Evolutionary conservation across 2,888 invertebrate species (phyloP).

Genomic region (Drosophila hamatofila): DNA sequence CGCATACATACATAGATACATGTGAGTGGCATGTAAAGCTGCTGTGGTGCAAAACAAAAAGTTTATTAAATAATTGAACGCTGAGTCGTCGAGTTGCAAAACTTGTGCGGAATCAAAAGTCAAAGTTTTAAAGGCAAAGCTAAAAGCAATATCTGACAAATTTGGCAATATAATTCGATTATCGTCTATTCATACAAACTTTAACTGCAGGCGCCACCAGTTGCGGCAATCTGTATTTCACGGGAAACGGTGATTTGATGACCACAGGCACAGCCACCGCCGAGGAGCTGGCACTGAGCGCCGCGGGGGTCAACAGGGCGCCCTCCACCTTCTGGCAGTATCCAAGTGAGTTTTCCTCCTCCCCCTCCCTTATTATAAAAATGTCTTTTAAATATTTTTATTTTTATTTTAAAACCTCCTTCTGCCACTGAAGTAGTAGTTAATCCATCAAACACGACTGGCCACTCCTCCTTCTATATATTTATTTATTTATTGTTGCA

Average conservation of each 20-base stretch:
- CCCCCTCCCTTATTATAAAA: neutral
- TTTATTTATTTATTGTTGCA: slow-evolving; percentile 42
- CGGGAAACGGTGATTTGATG: slow-evolving; percentile 83
- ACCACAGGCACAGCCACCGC: slow-evolving; percentile 76
- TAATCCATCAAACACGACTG: slow-evolving; percentile 4
- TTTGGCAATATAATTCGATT: neutral
- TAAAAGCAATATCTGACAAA: neutral
- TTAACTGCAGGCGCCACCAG: slow-evolving; percentile 74
- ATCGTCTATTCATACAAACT: slow-evolving; percentile 10
- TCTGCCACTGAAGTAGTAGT: slow-evolving; percentile 19
- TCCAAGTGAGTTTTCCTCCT: slow-evolving; percentile 87
- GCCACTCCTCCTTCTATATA: slow-evolving; percentile 20
- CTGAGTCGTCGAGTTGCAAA: slow-evolving; percentile 43
- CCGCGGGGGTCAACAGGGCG: slow-evolving; percentile 78
- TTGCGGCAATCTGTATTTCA: slow-evolving; percentile 83
- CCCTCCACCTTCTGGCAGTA: slow-evolving; percentile 91
- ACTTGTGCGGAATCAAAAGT: slow-evolving; percentile 9
- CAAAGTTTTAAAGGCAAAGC: neutral
- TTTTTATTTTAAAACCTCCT: neutral
- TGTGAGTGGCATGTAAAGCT: slow-evolving; percentile 35
- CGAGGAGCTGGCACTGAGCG: slow-evolving; percentile 80
- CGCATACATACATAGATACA: neutral
- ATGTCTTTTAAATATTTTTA: neutral
- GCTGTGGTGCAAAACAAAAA: slow-evolving; percentile 58
- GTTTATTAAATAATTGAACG: slow-evolving; percentile 67